Conservation (phyloP, 2,888 invertebrate species). For the Lumbricus terrestris region DNA sequence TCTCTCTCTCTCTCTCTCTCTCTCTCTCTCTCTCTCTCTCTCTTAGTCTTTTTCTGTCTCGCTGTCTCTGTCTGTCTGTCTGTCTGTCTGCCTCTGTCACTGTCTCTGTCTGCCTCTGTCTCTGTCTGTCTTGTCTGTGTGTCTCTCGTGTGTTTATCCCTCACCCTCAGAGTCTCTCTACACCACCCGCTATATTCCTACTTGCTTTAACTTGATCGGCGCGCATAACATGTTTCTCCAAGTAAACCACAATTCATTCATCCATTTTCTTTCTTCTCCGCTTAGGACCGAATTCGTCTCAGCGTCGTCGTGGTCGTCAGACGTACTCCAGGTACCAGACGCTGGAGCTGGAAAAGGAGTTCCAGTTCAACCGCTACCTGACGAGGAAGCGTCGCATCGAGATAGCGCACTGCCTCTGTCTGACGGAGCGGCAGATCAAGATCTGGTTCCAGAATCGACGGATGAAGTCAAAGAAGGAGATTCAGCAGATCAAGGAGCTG, state of each 20-base stretch:
- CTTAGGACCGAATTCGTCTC: constrained; percentile 53
- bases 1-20: background rate
- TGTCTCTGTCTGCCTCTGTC: background rate
- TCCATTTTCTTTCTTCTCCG: too few relatives aligned
- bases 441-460: constrained; percentile 80
- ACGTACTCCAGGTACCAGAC: constrained; percentile 97
- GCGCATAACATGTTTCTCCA: too few relatives aligned
- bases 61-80: too few relatives aligned
- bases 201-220: too few relatives aligned
- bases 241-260: too few relatives aligned
- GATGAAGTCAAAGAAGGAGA: constrained; percentile 84
- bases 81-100: too few relatives aligned
- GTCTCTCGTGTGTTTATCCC: background rate
- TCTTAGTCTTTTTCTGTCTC: too few relatives aligned
- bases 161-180: background rate
- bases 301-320: constrained; percentile 74
- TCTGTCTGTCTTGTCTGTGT: background rate
- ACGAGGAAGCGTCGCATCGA: constrained; percentile 93
- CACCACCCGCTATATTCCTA: too few relatives aligned
- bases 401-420: constrained; percentile 91
- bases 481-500: constrained; percentile 50
- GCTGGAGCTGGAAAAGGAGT: constrained; percentile 93
- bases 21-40: background rate
- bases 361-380: constrained; percentile 87
- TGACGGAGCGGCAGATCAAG: constrained; percentile 85